These are phyloP conservation scores for Bombus confusus DNA, from an alignment of 1,140 invertebrate species.

Conservation along the genomic window DNA sequence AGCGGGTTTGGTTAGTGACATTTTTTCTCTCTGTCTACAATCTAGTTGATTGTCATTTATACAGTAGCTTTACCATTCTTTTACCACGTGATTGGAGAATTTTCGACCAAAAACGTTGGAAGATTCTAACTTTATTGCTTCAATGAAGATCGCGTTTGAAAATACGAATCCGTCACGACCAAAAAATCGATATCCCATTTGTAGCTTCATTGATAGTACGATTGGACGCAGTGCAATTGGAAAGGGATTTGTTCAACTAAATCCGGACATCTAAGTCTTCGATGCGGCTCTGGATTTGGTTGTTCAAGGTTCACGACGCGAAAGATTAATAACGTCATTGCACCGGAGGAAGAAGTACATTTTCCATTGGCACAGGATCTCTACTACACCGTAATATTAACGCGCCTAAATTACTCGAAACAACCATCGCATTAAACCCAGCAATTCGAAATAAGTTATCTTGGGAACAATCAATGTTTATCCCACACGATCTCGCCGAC, in stretches of 20 bases:
- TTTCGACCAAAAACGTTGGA: not conserved
- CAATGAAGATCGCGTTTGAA: not conserved
- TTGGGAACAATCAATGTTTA: conserved; percentile 6
- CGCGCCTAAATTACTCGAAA: not conserved
- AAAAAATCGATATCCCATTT: not conserved
- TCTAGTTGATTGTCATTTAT: not conserved
- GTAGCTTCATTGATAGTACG: not conserved
- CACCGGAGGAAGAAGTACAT: not conserved
- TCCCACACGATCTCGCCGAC: conserved; percentile 12
- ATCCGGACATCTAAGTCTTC: not conserved
- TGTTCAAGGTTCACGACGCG: not conserved
- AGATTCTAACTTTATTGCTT: not conserved
- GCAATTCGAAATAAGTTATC: not conserved
- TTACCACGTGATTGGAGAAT: not conserved
- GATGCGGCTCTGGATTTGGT: not conserved
- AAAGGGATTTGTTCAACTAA: not conserved
- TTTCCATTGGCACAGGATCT: not conserved
- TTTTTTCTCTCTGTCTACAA: too few relatives aligned
- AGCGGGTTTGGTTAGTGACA: too few relatives aligned
- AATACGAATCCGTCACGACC: not conserved
- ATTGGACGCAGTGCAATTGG: not conserved
- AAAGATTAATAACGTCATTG: conserved; percentile 9
- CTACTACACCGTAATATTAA: not conserved
- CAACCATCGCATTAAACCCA: not conserved
- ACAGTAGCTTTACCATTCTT: not conserved